Conservation (phyloP, 2,888 invertebrate genomes). For the Eristalis pertinax region DNA sequence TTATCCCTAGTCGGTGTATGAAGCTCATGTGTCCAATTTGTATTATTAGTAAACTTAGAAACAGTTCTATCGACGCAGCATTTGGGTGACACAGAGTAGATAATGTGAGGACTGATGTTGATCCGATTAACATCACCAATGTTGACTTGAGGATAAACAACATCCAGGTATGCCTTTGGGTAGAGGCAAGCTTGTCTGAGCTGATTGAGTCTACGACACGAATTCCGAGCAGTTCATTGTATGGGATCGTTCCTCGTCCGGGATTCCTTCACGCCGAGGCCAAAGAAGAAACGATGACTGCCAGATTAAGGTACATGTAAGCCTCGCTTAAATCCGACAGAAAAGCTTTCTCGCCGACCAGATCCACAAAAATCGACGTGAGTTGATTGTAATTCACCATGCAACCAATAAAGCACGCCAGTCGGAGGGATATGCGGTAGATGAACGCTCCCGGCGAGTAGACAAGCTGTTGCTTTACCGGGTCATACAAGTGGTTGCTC, state of each 20-base stretch:
- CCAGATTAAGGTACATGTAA: neutral
- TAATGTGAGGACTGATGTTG: neutral
- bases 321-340: fast-evolving
- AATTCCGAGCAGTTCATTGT: neutral
- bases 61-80: no score
- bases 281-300: neutral
- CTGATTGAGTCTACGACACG: neutral
- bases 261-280: neutral
- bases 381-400: neutral
- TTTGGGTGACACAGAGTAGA: neutral
- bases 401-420: neutral
- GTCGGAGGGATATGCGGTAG: neutral
- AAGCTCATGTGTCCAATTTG: neutral
- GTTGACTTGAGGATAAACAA: neutral
- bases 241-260: neutral
- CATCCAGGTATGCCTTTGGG: neutral
- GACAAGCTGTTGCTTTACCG: neutral
- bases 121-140: neutral
- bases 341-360: no score
- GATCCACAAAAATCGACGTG: neutral
- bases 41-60: no score
- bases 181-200: neutral
- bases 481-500: neutral
- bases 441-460: neutral
- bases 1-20: neutral